These are phyloP conservation scores for Drosophila sordidula DNA, from an alignment of 2,888 invertebrate genomes.

Conservation along the genomic window DNA sequence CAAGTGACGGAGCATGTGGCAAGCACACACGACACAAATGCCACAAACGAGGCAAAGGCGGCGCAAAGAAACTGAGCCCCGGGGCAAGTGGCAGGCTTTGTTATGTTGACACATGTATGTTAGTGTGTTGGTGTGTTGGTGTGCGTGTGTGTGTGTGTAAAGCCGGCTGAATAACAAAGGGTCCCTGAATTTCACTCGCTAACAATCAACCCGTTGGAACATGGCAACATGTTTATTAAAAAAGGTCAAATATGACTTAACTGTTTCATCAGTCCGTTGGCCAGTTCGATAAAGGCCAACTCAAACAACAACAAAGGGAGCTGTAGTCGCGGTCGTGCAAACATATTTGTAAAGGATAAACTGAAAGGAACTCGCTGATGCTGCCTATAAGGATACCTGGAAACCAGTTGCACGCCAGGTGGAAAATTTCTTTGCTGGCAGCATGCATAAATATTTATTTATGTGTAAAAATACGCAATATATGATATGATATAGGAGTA, in stretches of 20 bases:
- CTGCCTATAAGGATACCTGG: not conserved
- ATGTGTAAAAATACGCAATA: not conserved
- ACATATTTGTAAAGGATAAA: constrained; percentile 29
- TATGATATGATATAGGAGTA: not conserved
- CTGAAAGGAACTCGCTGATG: constrained; percentile 5
- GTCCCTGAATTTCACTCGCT: constrained; percentile 43
- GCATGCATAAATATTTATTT: constrained; percentile 17
- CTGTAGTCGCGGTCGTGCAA: not conserved
- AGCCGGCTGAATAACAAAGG: constrained; percentile 35
- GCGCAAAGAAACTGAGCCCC: constrained; percentile 55
- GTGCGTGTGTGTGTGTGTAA: not conserved
- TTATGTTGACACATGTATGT: constrained; percentile 40
- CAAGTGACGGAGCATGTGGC: constrained; percentile 58
- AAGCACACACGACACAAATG: constrained; percentile 36
- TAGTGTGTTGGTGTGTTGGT: not conserved
- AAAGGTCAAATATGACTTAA: constrained; percentile 43
- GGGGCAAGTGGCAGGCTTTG: constrained; percentile 57
- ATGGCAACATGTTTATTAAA: constrained; percentile 26
- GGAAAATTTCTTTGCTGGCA: constrained; percentile 6
- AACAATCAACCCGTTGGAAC: constrained; percentile 20
- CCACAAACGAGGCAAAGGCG: constrained; percentile 29
- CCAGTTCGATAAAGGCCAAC: constrained; percentile 49
- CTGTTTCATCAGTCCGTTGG: constrained; percentile 11
- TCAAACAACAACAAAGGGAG: constrained; percentile 38
- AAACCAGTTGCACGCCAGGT: not conserved